A percentile compares a stretch with the other conserved stretches of the same genome.
phyloP scores from a whole-genome alignment of 2,797 vertebrate genomes.

The Dallia pectoralis region DNA sequence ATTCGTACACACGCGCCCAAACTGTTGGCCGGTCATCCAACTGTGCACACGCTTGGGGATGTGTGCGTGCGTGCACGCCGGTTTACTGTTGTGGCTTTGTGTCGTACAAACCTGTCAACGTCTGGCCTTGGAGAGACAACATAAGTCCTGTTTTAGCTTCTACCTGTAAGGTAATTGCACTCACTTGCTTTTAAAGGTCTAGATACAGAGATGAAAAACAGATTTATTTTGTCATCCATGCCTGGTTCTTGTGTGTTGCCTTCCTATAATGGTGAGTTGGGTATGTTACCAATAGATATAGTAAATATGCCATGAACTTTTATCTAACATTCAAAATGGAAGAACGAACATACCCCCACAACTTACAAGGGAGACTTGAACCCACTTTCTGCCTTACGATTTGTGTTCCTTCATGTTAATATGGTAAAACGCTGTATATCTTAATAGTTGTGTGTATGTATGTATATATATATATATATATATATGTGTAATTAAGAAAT shows the following conservation, averaged over 20 bases:
- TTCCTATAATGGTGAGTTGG: neutral
- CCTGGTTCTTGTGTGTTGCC: neutral
- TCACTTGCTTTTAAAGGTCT: too few species aligned
- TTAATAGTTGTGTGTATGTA: conserved; percentile 48
- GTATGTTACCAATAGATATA: conserved; percentile 14
- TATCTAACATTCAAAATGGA: conserved; percentile 17
- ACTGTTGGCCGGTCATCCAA: conserved; percentile 29
- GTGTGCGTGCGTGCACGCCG: conserved; percentile 28
- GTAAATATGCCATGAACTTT: conserved; percentile 25
- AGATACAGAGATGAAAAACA: too few species aligned
- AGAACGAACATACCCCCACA: conserved; percentile 30
- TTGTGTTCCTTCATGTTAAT: conserved; percentile 41
- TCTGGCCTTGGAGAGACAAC: too few species aligned
- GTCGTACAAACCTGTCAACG: conserved; percentile 13
- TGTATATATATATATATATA: too few species aligned
- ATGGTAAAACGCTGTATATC: conserved; percentile 52
- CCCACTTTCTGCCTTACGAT: conserved; percentile 67
- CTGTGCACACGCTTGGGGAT: neutral
- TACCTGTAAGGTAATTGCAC: too few species aligned
- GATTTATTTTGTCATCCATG: too few species aligned
- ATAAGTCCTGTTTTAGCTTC: too few species aligned
- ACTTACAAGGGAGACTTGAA: conserved; percentile 71
- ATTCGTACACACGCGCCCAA: conserved; percentile 25
- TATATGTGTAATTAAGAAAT: conserved; percentile 54
- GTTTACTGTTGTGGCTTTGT: conserved; percentile 52